phyloP scores from a whole-genome alignment of 2,113 vertebrate species.

The human region DNA sequence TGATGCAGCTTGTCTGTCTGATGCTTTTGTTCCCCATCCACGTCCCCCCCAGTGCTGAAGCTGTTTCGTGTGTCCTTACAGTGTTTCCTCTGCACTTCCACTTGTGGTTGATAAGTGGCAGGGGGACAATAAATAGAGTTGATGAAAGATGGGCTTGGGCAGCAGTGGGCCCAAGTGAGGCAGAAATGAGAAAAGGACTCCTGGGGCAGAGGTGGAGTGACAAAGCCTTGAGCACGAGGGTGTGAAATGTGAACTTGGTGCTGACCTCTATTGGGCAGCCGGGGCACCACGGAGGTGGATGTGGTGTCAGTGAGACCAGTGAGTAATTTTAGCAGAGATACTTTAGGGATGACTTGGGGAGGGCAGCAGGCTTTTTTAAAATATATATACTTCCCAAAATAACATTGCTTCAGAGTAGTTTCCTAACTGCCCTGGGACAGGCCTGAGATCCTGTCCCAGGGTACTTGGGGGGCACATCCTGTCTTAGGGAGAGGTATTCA shows the following conservation, averaged over 20 bases:
- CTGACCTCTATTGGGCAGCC: neutral
- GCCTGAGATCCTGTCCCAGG: neutral
- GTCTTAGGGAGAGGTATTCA: neutral
- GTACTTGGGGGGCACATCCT: neutral
- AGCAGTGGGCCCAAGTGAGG: neutral
- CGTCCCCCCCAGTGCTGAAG: neutral
- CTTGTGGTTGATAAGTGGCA: conserved; percentile 9
- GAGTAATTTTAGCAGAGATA: conserved; percentile 63
- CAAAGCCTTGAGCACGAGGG: conserved; percentile 12
- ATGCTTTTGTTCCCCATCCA: neutral
- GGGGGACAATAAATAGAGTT: neutral
- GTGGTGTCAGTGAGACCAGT: conserved; percentile 22
- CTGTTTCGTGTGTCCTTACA: neutral
- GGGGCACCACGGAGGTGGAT: neutral
- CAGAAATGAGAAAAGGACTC: conserved; percentile 5
- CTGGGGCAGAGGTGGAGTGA: conserved; percentile 6
- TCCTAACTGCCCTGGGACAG: neutral
- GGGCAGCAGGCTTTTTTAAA: neutral
- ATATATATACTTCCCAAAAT: neutral
- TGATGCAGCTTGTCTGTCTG: neutral
- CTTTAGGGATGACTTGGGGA: conserved; percentile 51
- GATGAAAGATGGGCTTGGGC: conserved; percentile 21
- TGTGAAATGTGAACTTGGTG: conserved; percentile 57
- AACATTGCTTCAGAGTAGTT: conserved; percentile 27
- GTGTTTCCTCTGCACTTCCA: neutral